phyloP scores from a whole-genome alignment of 2,113 vertebrate species.

The Clarias batrachus region DNA sequence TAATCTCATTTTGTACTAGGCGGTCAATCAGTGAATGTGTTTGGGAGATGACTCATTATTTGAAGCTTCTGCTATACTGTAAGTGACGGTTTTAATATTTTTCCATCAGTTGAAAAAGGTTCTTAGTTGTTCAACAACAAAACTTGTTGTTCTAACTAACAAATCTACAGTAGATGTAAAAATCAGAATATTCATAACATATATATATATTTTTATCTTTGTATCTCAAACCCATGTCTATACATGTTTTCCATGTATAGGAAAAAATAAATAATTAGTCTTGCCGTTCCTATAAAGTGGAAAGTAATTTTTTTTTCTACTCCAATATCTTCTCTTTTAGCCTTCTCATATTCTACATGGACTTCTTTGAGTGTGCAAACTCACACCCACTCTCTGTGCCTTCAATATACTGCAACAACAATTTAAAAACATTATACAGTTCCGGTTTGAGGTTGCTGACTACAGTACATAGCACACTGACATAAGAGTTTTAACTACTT shows the following conservation, averaged over 20 bases:
- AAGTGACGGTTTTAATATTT: too few relatives aligned
- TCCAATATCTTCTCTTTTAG: neutral
- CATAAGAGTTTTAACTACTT: neutral
- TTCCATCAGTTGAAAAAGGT: too few relatives aligned
- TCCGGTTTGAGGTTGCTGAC: neutral
- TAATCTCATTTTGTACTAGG: too few relatives aligned
- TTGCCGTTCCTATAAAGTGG: neutral
- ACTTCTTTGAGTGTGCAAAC: neutral
- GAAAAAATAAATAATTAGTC: neutral
- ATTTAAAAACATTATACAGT: neutral
- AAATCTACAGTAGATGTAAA: neutral
- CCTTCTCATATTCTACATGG: neutral
- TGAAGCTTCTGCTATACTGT: too few relatives aligned
- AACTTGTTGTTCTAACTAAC: too few relatives aligned
- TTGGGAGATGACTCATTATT: too few relatives aligned
- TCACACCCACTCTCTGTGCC: neutral
- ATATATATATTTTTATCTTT: neutral
- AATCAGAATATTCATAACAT: too few relatives aligned
- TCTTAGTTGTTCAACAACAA: too few relatives aligned
- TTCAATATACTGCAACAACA: neutral
- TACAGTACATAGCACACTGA: neutral
- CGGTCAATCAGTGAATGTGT: too few relatives aligned
- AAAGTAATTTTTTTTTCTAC: neutral
- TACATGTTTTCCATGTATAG: neutral
- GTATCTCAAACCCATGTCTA: neutral